phyloP scores from a whole-genome alignment of 92 coral and sea anemone genomes.

The Zoanthus sociatus region DNA sequence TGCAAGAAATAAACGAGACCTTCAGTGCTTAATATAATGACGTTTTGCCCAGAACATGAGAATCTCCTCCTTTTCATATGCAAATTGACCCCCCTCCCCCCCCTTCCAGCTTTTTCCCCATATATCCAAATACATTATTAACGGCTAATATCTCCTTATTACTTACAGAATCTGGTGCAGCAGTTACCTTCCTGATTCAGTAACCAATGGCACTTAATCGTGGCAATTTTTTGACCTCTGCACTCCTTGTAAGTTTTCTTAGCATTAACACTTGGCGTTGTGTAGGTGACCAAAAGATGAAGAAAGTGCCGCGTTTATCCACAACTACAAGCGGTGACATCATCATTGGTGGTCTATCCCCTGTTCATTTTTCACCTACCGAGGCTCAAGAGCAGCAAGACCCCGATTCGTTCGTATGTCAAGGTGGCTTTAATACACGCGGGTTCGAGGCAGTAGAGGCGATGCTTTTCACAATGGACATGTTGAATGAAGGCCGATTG shows the following conservation, averaged over 20 bases:
- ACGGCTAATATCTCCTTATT: too few relatives aligned
- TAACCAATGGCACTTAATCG: not conserved
- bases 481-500: constrained; percentile 80
- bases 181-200: too few relatives aligned
- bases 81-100: too few relatives aligned
- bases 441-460: constrained; percentile 94
- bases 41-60: too few relatives aligned
- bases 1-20: too few relatives aligned
- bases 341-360: constrained; percentile 88
- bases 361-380: constrained; percentile 91
- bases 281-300: constrained; percentile 11
- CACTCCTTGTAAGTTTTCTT: not conserved
- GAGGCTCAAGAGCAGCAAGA: constrained; percentile 68
- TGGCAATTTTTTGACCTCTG: not conserved
- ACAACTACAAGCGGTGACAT: constrained; percentile 80
- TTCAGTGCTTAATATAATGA: too few relatives aligned
- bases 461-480: constrained; percentile 87
- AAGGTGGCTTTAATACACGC: constrained; percentile 80
- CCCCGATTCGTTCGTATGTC: constrained; percentile 68
- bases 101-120: too few relatives aligned
- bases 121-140: too few relatives aligned
- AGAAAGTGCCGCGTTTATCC: constrained; percentile 49
- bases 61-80: too few relatives aligned
- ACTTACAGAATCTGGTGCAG: too few relatives aligned
- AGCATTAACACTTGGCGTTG: not conserved